These are phyloP conservation scores for Mastomys natalensis DNA, from an alignment of 2,113 vertebrate species.

Conservation along the genomic window DNA sequence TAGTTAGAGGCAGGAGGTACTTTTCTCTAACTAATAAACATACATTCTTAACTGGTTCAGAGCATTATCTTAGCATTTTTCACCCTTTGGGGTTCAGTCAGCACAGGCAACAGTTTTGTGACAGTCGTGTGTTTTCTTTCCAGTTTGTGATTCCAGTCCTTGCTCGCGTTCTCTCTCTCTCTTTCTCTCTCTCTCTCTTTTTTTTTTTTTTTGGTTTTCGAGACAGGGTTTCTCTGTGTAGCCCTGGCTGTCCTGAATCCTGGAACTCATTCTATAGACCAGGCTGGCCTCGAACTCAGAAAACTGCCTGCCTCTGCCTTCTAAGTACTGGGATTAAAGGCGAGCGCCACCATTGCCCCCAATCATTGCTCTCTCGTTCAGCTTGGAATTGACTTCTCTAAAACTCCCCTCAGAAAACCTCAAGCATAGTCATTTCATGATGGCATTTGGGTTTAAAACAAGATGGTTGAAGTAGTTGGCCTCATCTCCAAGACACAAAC, in stretches of 20 bases:
- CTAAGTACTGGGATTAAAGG: too few relatives aligned
- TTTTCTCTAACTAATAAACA: conserved; percentile 40
- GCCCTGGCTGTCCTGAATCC: too few relatives aligned
- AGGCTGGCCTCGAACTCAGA: too few relatives aligned
- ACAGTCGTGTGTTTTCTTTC: conserved; percentile 68
- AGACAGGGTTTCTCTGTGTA: too few relatives aligned
- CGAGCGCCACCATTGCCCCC: too few relatives aligned
- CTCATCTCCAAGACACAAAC: conserved; percentile 52
- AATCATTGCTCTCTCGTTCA: conserved; percentile 40
- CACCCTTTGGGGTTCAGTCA: conserved; percentile 48
- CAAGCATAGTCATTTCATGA: conserved; percentile 68
- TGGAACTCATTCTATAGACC: too few relatives aligned
- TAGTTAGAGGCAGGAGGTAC: neutral
- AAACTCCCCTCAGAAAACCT: conserved; percentile 53
- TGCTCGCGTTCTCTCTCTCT: conserved; percentile 51
- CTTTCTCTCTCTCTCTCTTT: too few relatives aligned
- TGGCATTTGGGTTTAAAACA: conserved; percentile 76
- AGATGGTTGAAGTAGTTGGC: conserved; percentile 62
- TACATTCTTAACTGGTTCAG: conserved; percentile 26
- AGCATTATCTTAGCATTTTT: neutral
- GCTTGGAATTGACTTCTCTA: conserved; percentile 67
- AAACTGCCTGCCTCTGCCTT: too few relatives aligned
- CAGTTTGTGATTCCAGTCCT: conserved; percentile 67
- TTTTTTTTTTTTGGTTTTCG: too few relatives aligned
- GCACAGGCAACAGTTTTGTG: conserved; percentile 49